Percentiles rank a stretch among this genome's conserved stretches.
phyloP scores from a whole-genome alignment of 2,888 invertebrate genomes.

The Acleris holmiana region DNA sequence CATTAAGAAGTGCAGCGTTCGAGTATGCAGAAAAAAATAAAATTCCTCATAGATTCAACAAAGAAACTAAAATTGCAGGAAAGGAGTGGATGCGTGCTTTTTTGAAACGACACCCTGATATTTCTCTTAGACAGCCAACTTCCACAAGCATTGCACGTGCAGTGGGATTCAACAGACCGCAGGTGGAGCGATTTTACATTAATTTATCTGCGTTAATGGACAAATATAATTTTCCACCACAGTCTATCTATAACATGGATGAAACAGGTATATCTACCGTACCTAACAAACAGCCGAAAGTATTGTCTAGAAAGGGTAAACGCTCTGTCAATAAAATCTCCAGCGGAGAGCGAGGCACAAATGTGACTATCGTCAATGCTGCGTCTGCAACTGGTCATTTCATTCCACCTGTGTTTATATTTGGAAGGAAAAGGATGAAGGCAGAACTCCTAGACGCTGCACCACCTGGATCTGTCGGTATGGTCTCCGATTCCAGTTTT shows the following conservation, averaged over 20 bases:
- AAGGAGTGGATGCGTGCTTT: constrained; percentile 39
- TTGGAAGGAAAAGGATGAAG: constrained; percentile 51
- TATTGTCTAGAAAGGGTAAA: too few relatives aligned
- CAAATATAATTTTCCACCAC: constrained; percentile 33
- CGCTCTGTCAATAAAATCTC: too few relatives aligned
- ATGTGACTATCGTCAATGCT: constrained; percentile 36
- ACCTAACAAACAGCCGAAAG: too few relatives aligned
- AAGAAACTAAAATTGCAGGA: constrained; percentile 32
- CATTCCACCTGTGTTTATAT: constrained; percentile 54
- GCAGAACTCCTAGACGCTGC: constrained; percentile 49
- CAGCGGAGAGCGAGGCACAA: constrained; percentile 35
- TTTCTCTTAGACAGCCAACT: constrained; percentile 36
- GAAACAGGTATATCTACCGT: constrained; percentile 12
- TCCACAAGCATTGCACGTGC: constrained; percentile 38
- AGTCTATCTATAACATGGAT: too few relatives aligned
- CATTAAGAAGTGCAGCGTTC: background rate
- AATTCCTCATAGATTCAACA: constrained; percentile 23
- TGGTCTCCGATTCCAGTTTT: constrained; percentile 40
- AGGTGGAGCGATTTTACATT: constrained; percentile 31
- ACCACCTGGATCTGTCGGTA: constrained; percentile 47
- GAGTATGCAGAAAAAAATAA: constrained; percentile 35
- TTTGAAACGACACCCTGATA: constrained; percentile 34
- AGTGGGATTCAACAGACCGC: constrained; percentile 37
- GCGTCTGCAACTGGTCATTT: constrained; percentile 48
- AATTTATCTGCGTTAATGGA: constrained; percentile 28